A percentile compares a stretch with the other conserved stretches of the same genome.
Evolutionary conservation across 2,888 invertebrate genomes (phyloP).

Genomic region (Drosophila anomalata): DNA sequence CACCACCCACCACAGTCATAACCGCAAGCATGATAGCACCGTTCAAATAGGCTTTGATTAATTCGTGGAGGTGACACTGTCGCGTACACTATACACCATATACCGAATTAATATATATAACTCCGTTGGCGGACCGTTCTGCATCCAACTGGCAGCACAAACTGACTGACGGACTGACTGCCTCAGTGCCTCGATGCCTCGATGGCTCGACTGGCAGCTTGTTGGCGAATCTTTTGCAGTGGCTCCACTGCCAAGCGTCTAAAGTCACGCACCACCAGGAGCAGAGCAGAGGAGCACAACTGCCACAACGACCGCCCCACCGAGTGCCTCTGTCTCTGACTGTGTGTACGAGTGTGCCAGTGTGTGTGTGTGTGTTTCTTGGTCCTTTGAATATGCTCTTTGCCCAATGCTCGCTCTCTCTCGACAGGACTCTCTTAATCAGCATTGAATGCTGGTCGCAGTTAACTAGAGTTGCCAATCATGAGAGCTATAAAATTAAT

Average conservation of each 20-base stretch:
- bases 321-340: not conserved
- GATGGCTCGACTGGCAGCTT: conserved; percentile 12
- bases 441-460: conserved; percentile 27
- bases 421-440: conserved; percentile 29
- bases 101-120: conserved; percentile 1
- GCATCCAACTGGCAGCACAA: conserved; percentile 69
- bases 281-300: conserved; percentile 24
- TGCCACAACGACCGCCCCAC: conserved; percentile 14
- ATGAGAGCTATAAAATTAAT: not conserved
- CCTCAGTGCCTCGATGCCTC: conserved; percentile 8
- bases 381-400: conserved; percentile 31
- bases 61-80: conserved; percentile 46
- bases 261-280: conserved; percentile 37
- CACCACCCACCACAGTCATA: not conserved
- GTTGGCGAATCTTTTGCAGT: conserved; percentile 40
- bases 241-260: conserved; percentile 36
- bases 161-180: conserved; percentile 49
- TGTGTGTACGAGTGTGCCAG: conserved; percentile 4
- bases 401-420: not conserved
- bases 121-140: conserved; percentile 65
- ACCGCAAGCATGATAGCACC: conserved; percentile 18
- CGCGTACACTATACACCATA: conserved; percentile 47
- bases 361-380: conserved; percentile 3
- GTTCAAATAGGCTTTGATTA: conserved; percentile 56
- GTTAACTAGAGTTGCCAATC: conserved; percentile 40